These are phyloP conservation scores for Psittacula cyanocephala DNA, from an alignment of 2,113 vertebrate species.

Conservation along the genomic window DNA sequence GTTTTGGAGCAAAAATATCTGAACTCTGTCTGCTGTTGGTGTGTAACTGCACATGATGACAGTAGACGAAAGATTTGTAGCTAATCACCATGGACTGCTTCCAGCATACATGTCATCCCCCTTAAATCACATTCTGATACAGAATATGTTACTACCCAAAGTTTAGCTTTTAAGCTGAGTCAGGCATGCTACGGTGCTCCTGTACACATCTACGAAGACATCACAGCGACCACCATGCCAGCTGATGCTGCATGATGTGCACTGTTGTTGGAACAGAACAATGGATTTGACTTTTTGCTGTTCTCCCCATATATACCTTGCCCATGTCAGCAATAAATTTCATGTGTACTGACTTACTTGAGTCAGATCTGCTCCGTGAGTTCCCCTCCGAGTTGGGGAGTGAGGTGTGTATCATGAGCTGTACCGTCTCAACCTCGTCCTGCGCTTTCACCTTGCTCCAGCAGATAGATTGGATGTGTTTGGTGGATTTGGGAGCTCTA, in stretches of 20 bases:
- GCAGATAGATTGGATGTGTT: conserved; percentile 79
- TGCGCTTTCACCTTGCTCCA: conserved; percentile 79
- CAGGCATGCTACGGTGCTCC: not conserved
- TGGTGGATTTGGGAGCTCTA: conserved; percentile 86
- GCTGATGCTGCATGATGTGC: not conserved
- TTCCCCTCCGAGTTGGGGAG: conserved; percentile 73
- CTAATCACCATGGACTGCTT: not conserved
- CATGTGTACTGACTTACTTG: conserved; percentile 70
- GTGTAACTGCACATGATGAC: not conserved
- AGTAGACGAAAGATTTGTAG: not conserved
- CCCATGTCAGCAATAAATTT: not conserved
- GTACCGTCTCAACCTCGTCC: conserved; percentile 85
- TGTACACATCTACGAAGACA: not conserved
- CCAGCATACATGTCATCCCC: not conserved
- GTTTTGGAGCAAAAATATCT: not conserved
- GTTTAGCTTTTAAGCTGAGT: not conserved
- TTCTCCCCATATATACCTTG: not conserved
- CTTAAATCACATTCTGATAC: not conserved
- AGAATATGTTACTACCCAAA: not conserved
- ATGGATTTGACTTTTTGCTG: not conserved
- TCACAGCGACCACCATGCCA: not conserved
- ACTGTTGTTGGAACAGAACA: not conserved
- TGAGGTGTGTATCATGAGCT: conserved; percentile 85
- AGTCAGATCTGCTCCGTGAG: conserved; percentile 76
- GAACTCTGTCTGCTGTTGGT: not conserved